Percentiles rank a stretch among this genome's conserved stretches.
phyloP scores from a whole-genome alignment of 2,113 vertebrate species.

The Platichthys flesus region DNA sequence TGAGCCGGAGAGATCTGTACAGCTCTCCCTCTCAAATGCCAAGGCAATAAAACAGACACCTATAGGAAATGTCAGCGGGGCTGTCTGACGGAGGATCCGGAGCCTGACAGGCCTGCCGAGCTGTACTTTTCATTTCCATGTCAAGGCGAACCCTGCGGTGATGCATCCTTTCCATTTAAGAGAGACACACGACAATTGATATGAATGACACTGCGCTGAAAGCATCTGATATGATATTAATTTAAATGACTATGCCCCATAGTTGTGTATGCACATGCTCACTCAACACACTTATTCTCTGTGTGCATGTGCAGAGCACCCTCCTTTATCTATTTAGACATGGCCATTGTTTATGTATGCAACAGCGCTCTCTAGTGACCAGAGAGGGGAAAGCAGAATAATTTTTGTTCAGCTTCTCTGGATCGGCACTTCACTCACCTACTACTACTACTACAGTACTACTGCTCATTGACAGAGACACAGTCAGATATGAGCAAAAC shows the following conservation, averaged over 20 bases:
- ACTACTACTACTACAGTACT: neutral
- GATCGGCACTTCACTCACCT: neutral
- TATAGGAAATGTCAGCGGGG: slow-evolving; percentile 66
- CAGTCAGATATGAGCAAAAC: neutral
- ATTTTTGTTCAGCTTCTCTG: neutral
- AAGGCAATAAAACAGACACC: slow-evolving; percentile 59
- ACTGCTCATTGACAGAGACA: neutral
- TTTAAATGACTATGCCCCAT: neutral
- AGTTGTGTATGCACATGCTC: slow-evolving; percentile 4
- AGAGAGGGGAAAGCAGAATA: neutral
- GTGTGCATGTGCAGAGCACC: slow-evolving; percentile 1
- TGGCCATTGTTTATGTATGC: slow-evolving; percentile 52
- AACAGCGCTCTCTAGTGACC: slow-evolving; percentile 68
- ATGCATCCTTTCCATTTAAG: slow-evolving; percentile 28
- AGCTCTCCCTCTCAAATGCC: slow-evolving; percentile 57
- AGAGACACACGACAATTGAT: slow-evolving; percentile 28
- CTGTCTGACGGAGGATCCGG: slow-evolving; percentile 25
- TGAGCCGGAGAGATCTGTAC: slow-evolving; percentile 26
- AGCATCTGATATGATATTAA: slow-evolving; percentile 19
- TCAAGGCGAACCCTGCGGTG: slow-evolving; percentile 14
- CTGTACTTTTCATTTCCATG: slow-evolving; percentile 48
- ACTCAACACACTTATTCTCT: neutral
- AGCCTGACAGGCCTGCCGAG: slow-evolving; percentile 43
- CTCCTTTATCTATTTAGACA: slow-evolving; percentile 8
- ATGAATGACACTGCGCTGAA: slow-evolving; percentile 25